phyloP scores from a whole-genome alignment of 2,797 vertebrate species.

The Falco novaeseelandiae region DNA sequence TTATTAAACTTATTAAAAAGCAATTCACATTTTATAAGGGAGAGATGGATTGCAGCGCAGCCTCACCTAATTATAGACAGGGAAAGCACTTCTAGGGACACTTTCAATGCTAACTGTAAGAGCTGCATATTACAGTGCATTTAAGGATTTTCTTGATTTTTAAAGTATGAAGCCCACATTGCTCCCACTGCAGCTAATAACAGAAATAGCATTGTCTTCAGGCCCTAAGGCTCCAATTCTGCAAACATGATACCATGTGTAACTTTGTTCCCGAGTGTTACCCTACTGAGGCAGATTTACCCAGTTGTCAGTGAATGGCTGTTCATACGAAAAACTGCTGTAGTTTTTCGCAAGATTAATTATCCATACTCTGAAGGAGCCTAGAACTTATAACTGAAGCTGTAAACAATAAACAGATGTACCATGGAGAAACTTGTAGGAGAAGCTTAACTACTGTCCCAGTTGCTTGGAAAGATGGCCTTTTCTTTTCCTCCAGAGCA shows the following conservation, averaged over 20 bases:
- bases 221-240: slow-evolving; percentile 49
- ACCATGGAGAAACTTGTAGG: background rate
- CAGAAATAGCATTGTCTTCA: slow-evolving; percentile 52
- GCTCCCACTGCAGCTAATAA: slow-evolving; percentile 24
- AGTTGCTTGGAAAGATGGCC: background rate
- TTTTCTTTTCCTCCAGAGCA: background rate
- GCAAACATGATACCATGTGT: slow-evolving; percentile 12
- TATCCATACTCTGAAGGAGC: slow-evolving; percentile 38
- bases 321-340: slow-evolving; percentile 19
- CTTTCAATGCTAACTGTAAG: background rate
- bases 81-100: background rate
- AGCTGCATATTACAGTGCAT: background rate
- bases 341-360: slow-evolving; percentile 50
- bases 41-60: background rate
- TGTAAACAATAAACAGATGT: slow-evolving; percentile 30
- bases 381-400: slow-evolving; percentile 26
- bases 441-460: background rate
- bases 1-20: background rate
- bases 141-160: slow-evolving; percentile 38
- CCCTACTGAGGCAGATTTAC: slow-evolving; percentile 52
- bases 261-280: slow-evolving; percentile 60
- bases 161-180: slow-evolving; percentile 17
- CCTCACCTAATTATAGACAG: background rate
- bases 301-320: slow-evolving; percentile 32
- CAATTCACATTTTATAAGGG: background rate